A percentile compares a stretch with the other conserved stretches of the same genome.
These are phyloP conservation scores for Malthinus seriepunctatus DNA, from an alignment of 2,888 invertebrate species.

Conservation along the genomic window DNA sequence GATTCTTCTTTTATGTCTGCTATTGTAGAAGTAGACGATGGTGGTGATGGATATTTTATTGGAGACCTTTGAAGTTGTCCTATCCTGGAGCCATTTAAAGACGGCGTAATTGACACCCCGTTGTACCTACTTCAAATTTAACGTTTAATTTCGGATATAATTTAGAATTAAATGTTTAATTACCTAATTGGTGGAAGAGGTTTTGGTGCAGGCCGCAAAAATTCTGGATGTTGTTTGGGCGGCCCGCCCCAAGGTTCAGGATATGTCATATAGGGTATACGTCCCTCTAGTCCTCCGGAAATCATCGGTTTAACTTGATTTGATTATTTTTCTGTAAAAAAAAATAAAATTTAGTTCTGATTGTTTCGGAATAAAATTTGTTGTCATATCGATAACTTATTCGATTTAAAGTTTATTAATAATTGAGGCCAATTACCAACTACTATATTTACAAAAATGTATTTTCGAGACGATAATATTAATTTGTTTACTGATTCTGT, in stretches of 20 bases:
- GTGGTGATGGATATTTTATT: constrained; percentile 51
- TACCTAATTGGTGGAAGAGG: constrained; percentile 61
- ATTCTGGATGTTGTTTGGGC: constrained; percentile 61
- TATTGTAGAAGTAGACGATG: constrained; percentile 50
- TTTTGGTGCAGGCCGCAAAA: constrained; percentile 69
- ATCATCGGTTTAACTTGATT: constrained; percentile 61
- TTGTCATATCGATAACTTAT: too few species aligned
- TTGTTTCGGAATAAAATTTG: too few species aligned
- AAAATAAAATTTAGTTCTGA: constrained; percentile 2
- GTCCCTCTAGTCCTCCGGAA: constrained; percentile 72
- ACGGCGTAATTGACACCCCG: constrained; percentile 45
- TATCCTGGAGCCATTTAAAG: constrained; percentile 47
- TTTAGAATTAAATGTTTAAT: constrained; percentile 24
- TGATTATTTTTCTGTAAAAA: constrained; percentile 52
- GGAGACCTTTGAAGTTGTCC: constrained; percentile 45
- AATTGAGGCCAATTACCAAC: too few species aligned
- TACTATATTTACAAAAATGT: too few species aligned
- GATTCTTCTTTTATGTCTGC: constrained; percentile 51
- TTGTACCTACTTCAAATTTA: constrained; percentile 45
- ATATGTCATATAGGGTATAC: constrained; percentile 56
- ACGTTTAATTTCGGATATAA: not conserved
- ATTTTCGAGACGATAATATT: too few species aligned
- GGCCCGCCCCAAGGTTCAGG: constrained; percentile 64
- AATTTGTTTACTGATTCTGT: too few species aligned
- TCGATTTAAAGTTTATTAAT: too few species aligned